Evolutionary conservation across 2,888 invertebrate genomes (phyloP).

Genomic region (Monopis laevigella): DNA sequence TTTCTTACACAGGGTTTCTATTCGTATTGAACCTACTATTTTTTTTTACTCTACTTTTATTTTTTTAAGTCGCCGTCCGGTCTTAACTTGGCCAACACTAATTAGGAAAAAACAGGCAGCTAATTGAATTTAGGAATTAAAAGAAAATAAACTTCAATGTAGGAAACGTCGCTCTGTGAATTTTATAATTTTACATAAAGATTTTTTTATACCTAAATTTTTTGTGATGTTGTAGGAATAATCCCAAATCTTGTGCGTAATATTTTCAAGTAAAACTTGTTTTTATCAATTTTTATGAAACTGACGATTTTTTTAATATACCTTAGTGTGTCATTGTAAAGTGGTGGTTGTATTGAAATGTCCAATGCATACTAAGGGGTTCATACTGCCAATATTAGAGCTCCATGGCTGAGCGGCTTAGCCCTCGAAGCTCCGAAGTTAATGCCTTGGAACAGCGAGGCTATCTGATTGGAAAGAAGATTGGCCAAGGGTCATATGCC

Average conservation of each 20-base stretch:
- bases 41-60: too few species aligned
- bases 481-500: constrained; percentile 92
- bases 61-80: too few species aligned
- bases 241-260: constrained; percentile 57
- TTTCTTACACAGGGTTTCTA: too few species aligned
- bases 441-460: constrained; percentile 86
- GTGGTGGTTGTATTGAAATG: constrained; percentile 43
- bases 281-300: constrained; percentile 46
- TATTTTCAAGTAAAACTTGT: constrained; percentile 31
- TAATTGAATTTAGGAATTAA: constrained; percentile 37
- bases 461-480: constrained; percentile 85
- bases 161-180: constrained; percentile 60
- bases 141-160: constrained; percentile 53
- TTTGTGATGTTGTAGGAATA: constrained; percentile 65
- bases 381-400: constrained; percentile 62
- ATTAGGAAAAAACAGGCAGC: too few species aligned
- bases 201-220: constrained; percentile 65
- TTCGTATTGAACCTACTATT: too few species aligned
- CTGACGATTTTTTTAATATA: constrained; percentile 26
- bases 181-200: constrained; percentile 49
- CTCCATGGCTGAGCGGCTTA: constrained; percentile 77
- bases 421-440: constrained; percentile 84
- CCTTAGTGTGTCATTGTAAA: not conserved
- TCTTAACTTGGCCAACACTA: too few species aligned
- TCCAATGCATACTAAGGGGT: constrained; percentile 68